Evolutionary conservation across 1,140 invertebrate genomes (phyloP).

Genomic region (Drosophila ohnishii): DNA sequence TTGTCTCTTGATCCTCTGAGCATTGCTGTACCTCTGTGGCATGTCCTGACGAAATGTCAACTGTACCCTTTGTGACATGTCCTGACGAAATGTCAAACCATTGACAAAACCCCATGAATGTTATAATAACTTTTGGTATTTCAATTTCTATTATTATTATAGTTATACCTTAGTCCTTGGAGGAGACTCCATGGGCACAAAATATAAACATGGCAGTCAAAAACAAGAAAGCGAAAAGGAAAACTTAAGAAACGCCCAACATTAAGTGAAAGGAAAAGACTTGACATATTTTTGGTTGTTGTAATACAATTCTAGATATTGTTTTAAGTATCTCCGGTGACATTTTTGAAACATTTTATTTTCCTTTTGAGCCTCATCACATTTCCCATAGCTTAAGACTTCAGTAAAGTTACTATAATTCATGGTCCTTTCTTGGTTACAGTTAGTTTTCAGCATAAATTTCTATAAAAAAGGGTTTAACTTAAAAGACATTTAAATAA

Average conservation of each 20-base stretch:
- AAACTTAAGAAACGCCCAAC: conserved; percentile 1
- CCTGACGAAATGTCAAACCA: neutral
- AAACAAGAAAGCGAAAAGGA: conserved; percentile 19
- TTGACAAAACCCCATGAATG: neutral
- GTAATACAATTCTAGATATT: neutral
- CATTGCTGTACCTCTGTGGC: neutral
- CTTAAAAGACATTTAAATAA: neutral
- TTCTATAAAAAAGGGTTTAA: neutral
- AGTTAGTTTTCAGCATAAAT: too few species aligned
- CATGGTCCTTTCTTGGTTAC: neutral
- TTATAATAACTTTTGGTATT: too few species aligned
- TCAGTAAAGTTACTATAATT: neutral
- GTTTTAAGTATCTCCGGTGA: too few species aligned
- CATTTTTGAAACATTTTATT: neutral
- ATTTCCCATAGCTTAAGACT: neutral
- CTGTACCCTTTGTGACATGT: too few species aligned
- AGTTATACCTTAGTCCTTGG: neutral
- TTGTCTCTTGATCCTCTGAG: neutral
- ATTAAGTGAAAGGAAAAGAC: neutral
- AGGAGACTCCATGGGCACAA: neutral
- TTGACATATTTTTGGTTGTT: neutral
- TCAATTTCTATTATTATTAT: neutral
- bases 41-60: neutral
- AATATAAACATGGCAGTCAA: neutral
- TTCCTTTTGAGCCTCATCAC: neutral